Evolutionary conservation across 2,113 vertebrate genomes (phyloP).

Genomic region (Apodemus sylvaticus): DNA sequence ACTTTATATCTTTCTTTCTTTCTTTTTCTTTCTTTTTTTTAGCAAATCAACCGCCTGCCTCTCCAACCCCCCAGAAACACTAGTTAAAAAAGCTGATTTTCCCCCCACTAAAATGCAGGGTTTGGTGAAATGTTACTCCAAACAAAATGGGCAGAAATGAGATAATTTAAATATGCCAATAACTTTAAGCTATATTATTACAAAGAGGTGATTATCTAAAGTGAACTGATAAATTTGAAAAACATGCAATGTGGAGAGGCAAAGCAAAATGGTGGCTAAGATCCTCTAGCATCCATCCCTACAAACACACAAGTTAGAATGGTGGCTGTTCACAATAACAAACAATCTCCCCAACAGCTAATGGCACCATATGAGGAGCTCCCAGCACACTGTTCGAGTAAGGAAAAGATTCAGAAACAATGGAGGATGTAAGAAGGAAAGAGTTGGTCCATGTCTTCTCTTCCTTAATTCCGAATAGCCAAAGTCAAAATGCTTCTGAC

Average conservation of each 20-base stretch:
- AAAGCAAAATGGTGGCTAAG: not conserved
- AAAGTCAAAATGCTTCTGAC: not conserved
- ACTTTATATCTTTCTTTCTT: no score
- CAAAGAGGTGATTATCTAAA: not conserved
- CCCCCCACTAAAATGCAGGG: not conserved
- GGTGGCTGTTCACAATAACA: not conserved
- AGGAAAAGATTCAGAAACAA: not conserved
- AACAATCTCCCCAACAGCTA: no score
- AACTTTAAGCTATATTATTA: not conserved
- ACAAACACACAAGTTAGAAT: not conserved
- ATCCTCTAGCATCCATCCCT: not conserved
- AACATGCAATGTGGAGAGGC: not conserved
- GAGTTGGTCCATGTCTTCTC: not conserved
- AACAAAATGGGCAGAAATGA: not conserved
- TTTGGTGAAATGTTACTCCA: not conserved
- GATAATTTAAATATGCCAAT: not conserved
- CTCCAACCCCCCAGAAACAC: not conserved
- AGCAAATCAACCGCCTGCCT: no score
- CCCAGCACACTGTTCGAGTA: not conserved
- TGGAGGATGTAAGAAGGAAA: not conserved
- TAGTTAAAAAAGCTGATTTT: not conserved
- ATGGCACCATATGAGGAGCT: not conserved
- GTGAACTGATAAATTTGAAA: slow-evolving; percentile 15
- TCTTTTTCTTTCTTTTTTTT: no score
- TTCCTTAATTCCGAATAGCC: not conserved